Conservation (phyloP, 2,797 vertebrate species). For the Scolopax bukidnonensis region DNA sequence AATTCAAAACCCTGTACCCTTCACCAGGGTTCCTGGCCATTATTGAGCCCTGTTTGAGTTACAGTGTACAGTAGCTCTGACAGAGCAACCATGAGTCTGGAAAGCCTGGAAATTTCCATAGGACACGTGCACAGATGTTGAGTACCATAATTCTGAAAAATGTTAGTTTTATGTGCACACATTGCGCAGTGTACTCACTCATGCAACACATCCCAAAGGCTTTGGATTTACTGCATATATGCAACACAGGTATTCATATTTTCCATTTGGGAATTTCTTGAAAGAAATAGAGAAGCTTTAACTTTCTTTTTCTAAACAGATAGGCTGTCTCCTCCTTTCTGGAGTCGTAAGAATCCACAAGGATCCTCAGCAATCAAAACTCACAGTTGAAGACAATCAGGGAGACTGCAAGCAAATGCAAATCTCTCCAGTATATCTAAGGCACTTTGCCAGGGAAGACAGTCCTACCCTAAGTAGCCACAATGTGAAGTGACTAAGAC, state of each 20-base stretch:
- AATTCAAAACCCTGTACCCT: not conserved
- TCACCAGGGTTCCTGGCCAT: not conserved
- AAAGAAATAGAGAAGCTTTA: not conserved
- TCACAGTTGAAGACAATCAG: not conserved
- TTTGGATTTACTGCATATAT: not conserved
- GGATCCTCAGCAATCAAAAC: not conserved
- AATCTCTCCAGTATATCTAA: not conserved
- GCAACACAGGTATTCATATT: rapidly evolving
- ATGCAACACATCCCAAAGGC: not conserved
- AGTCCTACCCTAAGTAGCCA: not conserved
- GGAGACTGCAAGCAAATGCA: not conserved
- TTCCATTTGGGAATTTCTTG: not conserved
- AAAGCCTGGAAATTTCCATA: not conserved
- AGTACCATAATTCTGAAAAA: not conserved
- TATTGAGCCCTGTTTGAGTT: not conserved
- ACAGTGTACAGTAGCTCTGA: not conserved
- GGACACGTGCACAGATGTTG: no score
- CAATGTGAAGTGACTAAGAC: not conserved
- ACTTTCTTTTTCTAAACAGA: not conserved
- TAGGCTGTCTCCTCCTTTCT: not conserved
- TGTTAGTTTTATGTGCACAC: not conserved
- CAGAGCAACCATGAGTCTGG: not conserved
- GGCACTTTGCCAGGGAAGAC: not conserved
- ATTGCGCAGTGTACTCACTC: not conserved
- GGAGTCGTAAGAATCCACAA: not conserved